These are phyloP conservation scores for Muraenolepis orangiensis DNA, from an alignment of 2,797 vertebrate genomes.

Conservation along the genomic window DNA sequence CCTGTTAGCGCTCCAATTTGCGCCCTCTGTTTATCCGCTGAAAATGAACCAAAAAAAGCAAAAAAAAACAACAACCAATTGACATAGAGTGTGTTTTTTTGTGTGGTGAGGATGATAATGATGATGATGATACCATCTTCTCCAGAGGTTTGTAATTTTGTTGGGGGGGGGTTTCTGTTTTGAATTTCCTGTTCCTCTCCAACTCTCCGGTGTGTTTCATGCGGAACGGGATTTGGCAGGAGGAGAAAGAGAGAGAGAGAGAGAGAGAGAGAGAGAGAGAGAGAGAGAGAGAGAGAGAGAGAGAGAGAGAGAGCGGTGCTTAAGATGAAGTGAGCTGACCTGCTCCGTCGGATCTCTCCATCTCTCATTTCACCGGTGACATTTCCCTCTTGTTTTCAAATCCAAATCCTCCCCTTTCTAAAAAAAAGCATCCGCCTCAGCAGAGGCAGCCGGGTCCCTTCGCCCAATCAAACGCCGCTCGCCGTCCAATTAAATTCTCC, in stretches of 20 bases:
- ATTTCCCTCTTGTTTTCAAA: slow-evolving; percentile 66
- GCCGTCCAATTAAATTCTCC: slow-evolving; percentile 59
- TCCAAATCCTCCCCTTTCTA: slow-evolving; percentile 44
- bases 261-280: too few species aligned
- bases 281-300: too few species aligned
- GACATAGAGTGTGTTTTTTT: too few species aligned
- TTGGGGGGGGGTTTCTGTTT: background rate
- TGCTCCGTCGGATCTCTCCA: slow-evolving; percentile 26
- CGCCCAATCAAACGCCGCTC: slow-evolving; percentile 30
- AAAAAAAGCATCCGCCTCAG: slow-evolving; percentile 61
- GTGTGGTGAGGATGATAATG: too few species aligned
- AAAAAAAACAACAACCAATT: too few species aligned
- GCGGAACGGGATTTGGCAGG: slow-evolving; percentile 52
- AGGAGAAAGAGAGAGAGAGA: slow-evolving; percentile 37
- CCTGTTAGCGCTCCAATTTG: background rate
- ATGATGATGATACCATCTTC: too few species aligned
- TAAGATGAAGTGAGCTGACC: slow-evolving; percentile 60
- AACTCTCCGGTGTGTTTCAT: slow-evolving; percentile 34
- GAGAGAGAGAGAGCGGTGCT: slow-evolving; percentile 51
- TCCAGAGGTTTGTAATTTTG: background rate
- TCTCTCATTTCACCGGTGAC: slow-evolving; percentile 64
- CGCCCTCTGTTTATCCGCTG: background rate
- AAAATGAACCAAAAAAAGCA: background rate
- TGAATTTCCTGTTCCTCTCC: slow-evolving; percentile 1
- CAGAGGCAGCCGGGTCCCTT: slow-evolving; percentile 46